These are phyloP conservation scores for Rhinogobio ventralis DNA, from an alignment of 2,797 vertebrate species.

Conservation along the genomic window DNA sequence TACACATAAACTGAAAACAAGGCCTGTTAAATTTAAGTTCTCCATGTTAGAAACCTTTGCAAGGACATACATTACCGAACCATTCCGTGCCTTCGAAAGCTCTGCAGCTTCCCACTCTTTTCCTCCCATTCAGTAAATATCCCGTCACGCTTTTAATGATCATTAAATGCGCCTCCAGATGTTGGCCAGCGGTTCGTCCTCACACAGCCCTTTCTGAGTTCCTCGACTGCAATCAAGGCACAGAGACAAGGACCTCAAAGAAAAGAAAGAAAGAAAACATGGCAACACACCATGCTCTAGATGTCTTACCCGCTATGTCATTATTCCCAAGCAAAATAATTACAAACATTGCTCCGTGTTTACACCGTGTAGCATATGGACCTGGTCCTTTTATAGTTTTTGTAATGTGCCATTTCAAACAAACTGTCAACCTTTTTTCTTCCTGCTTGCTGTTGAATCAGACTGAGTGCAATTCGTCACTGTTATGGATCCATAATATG, in stretches of 20 bases:
- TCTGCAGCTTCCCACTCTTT: conserved; percentile 56
- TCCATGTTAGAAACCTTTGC: conserved; percentile 62
- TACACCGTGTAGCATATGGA: conserved; percentile 72
- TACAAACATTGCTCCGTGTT: conserved; percentile 69
- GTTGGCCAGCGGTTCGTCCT: conserved; percentile 70
- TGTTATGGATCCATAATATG: conserved; percentile 64
- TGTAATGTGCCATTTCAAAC: conserved; percentile 72
- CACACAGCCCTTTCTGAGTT: conserved; percentile 64
- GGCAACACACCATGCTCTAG: conserved; percentile 51
- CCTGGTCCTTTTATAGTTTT: conserved; percentile 68
- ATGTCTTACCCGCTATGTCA: conserved; percentile 65
- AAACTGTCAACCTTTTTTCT: conserved; percentile 66
- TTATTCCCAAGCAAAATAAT: conserved; percentile 67
- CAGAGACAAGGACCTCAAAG: conserved; percentile 57
- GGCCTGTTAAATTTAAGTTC: conserved; percentile 69
- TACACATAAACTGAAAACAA: conserved; percentile 72
- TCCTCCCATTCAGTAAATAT: conserved; percentile 68
- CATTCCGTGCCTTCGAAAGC: conserved; percentile 51
- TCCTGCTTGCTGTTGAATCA: conserved; percentile 66
- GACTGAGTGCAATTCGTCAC: conserved; percentile 68
- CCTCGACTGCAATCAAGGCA: conserved; percentile 64
- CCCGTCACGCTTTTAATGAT: conserved; percentile 73
- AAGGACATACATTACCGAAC: conserved; percentile 63
- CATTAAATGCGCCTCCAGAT: conserved; percentile 78
- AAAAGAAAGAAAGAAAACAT: conserved; percentile 56